Base-by-base conservation (phyloP, 2,113 vertebrate genomes). In the Thoracochromis brauschi region DNA sequence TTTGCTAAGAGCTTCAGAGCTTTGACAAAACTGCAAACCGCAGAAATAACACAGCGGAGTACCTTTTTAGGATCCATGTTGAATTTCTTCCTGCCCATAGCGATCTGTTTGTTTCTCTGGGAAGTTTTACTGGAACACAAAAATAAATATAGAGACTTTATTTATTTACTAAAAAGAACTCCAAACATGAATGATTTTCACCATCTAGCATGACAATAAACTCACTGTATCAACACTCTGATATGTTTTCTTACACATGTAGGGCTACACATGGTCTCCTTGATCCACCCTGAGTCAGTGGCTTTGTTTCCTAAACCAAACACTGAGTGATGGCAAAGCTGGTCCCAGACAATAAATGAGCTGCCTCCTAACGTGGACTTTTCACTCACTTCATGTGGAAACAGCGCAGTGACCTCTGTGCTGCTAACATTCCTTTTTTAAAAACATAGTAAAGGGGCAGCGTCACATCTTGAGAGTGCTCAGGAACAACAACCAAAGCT, bases 61-160 rank as follows among this genome's bases (percentile, higher is more conserved):
- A 99, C 98, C 98, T 99, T 99, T 93, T 99, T 99, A 81, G 98
- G 99, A 87, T 99, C 99, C 99, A 99, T 99, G 95, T 99, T 99
- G 96, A 99, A 99, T 90, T 99, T 99, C 95, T 99, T 99, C 92
- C 98, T 97, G 82, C 99, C 99, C 97, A 99, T 99, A 26, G 98
- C 98, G 81, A 99, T 97, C 92, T 99, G 99, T 90, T 99, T 99
- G 93, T 99, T 99, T 92, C 98, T 97, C 95, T 99, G 98, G 21
- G 97, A 97, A 1, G 98, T 97, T 97, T 99, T 99, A 94, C 99
- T 99, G 84, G 12, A 86, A 91, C 26, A 92, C 38, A 87, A n/a
- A 45, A 40, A 82, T 5, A 83, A 53, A 73, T 16, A 31, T 40
- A n/a, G 49, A 58, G n/a, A 45, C 4, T 73, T 21, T 8, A 8